Evolutionary conservation across 2,888 invertebrate species (phyloP), one percentile per base, ranked within the genome.

Genomic region (Scotopteryx bipunctaria): DNA sequence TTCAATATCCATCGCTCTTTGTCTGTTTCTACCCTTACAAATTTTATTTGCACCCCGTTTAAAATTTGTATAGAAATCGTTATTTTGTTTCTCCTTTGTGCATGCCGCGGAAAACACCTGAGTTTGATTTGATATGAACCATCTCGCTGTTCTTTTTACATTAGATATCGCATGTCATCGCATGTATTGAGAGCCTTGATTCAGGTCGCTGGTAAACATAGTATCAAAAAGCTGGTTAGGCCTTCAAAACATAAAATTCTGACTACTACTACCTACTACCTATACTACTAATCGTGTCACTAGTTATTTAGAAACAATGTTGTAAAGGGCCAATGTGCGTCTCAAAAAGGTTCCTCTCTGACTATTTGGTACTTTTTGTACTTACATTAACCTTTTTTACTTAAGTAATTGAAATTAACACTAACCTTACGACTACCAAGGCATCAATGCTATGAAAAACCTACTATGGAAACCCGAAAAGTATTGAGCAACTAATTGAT

Each of bases 1-100:
- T 80, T 83, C 83, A 81, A 83, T 83, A 78, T 76, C 73, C 77
- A 76, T 77, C 72, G 69, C 71, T 77, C 74, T 75, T 76, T 76
- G 73, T 72, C 69, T 73, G 71, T 69, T 70, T 67, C 56, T 64
- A 70, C 68, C 72, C 69, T 66, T 64, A 66, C 70, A 74, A 74
- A 76, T 74, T 75, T 74, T 74, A 77, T 78, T 76, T 73, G 58
- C 63, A 59, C 63, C 60, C 60, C 61, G 56, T 63, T 71, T 69
- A 68, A 76, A 69, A 57, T 70, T 67, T 57, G 54, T 56, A 50
- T 49, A 43, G 32, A 46, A 56, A 58, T 45, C 40, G 32, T 43
- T 61, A 63, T 62, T 56, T 62, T 57, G 45, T 42, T 49, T 55
- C 51, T 33, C 15, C 11, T 49, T 53, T 50, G 54, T 54, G 48